Evolutionary conservation across 2,113 vertebrate genomes (phyloP), one percentile per base, ranked within the genome.

Genomic region (Pampusana beccarii): DNA sequence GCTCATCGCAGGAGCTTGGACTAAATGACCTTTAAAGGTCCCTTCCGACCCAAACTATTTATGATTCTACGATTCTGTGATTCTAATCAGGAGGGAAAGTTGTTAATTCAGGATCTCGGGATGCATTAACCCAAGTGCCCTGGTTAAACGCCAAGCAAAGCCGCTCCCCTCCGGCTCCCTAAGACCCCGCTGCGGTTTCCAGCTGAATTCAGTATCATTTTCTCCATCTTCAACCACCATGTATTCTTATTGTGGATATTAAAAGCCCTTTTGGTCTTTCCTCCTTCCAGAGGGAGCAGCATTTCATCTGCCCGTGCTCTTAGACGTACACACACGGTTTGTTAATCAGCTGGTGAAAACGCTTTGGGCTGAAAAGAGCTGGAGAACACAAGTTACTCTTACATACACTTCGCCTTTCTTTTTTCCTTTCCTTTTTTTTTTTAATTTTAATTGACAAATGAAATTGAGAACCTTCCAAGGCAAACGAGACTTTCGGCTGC

Each of bases 281-380:
- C 61, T 40, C 50, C 50, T 75, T 31, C 13, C 79, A 58, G 48
- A 51, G 40, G 21, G n/a, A 79, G 61, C 36, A 33, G n/a, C 17
- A 10, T 33, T 53, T 65, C 36, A 34, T 7, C 38, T 7, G 0
- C 77, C 65, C 10, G 20, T 0, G 5, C 29, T 15, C n/a, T 9
- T 24, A 25, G 36, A 19, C 0, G 5, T 5, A 20, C 62, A 26
- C 54, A 13, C 26, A 2, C 1, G 0, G 28, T 28, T 60, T 36
- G 54, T 20, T 21, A 7, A 51, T 9, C 71, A 36, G 65, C 48
- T 11, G 16, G 17, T 29, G 56, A 51, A 78, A 78, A 61, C 0
- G 10, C 42, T 33, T n/a, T 2, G 25, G 44, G 62, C 61, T 46
- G 50, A 28, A 6, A 84, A 40, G 36, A 2, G 36, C 60, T 21